Evolutionary conservation across 2,113 vertebrate genomes (phyloP).

Genomic region (Neogobius melanostomus): DNA sequence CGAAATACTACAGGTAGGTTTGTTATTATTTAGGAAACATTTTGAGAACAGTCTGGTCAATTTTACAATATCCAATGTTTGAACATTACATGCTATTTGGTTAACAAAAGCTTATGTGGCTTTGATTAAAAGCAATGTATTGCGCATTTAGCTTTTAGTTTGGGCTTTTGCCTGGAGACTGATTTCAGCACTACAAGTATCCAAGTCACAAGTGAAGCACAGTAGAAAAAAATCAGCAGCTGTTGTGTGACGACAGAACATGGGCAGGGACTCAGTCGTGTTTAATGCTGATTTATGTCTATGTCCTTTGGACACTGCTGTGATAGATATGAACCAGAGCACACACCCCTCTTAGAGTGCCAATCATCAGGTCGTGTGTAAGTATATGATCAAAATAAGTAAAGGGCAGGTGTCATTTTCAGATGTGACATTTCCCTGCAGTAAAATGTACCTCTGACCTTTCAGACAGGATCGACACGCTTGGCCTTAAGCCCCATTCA

Average conservation of each 20-base stretch:
- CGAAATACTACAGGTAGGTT: conserved; percentile 68
- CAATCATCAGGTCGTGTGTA: conserved; percentile 54
- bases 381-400: conserved; percentile 71
- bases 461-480: conserved; percentile 44
- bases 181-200: conserved; percentile 4
- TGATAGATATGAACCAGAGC: neutral
- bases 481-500: conserved; percentile 21
- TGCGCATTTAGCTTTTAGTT: conserved; percentile 22
- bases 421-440: conserved; percentile 45
- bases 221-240: conserved; percentile 4
- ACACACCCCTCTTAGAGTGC: conserved; percentile 48
- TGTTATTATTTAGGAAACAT: neutral
- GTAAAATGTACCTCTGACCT: conserved; percentile 73
- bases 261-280: neutral
- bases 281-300: neutral
- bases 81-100: no score
- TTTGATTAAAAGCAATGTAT: neutral
- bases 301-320: neutral
- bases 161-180: conserved; percentile 23
- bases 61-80: no score
- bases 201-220: conserved; percentile 17
- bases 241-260: neutral
- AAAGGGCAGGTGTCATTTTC: conserved; percentile 77
- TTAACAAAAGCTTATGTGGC: neutral
- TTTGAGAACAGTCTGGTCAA: no score